phyloP scores from a whole-genome alignment of 1,140 invertebrate genomes.

The Heliconius hewitsoni region DNA sequence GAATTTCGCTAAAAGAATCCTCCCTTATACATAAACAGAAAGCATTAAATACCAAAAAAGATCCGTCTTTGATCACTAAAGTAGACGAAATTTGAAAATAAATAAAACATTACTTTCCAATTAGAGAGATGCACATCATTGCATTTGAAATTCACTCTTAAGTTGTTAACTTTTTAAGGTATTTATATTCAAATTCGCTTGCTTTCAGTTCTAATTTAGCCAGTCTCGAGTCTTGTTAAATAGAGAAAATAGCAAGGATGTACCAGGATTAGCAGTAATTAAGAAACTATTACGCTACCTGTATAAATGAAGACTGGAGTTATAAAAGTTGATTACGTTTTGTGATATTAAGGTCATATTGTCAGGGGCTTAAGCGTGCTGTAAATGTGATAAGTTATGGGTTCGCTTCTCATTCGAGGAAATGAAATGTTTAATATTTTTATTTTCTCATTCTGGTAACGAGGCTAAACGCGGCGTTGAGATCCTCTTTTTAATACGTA shows the following conservation, averaged over 20 bases:
- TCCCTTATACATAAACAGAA: not conserved
- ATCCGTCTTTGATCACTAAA: conserved; percentile 26
- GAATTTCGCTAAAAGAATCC: not conserved
- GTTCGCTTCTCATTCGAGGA: not conserved
- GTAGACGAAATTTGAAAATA: conserved; percentile 20
- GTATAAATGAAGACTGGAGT: conserved; percentile 26
- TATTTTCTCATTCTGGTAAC: too few species aligned
- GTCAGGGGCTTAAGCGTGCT: not conserved
- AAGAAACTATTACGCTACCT: conserved; percentile 58
- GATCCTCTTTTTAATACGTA: too few species aligned
- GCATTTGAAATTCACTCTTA: conserved; percentile 30
- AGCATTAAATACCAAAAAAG: conserved; percentile 4
- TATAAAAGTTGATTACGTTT: conserved; percentile 24
- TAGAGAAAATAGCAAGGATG: conserved; percentile 58
- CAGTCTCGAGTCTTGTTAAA: conserved; percentile 49
- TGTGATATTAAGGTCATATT: not conserved
- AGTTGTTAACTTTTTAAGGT: conserved; percentile 13
- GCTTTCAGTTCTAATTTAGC: conserved; percentile 41
- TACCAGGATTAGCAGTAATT: conserved; percentile 61
- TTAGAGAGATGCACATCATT: conserved; percentile 29
- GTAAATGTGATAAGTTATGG: not conserved
- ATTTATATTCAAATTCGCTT: conserved; percentile 34
- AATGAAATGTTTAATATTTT: not conserved
- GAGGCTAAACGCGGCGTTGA: too few species aligned
- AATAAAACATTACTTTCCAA: conserved; percentile 29